phyloP scores from a whole-genome alignment of 1,140 invertebrate genomes.

The Drosophila seguyi region DNA sequence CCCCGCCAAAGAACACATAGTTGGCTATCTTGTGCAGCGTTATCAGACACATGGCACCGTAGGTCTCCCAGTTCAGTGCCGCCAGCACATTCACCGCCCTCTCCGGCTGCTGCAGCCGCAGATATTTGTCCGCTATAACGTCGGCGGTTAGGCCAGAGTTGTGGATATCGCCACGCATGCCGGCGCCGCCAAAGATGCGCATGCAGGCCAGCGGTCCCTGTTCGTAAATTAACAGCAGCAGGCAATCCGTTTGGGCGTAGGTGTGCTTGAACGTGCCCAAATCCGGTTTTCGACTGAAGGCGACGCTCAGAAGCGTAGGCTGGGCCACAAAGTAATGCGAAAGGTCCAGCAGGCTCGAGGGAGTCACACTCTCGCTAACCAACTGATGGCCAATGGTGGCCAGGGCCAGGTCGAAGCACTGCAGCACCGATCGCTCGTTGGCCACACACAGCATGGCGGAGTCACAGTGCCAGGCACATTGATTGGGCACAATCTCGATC shows the following conservation, averaged over 20 bases:
- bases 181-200: slow-evolving; percentile 75
- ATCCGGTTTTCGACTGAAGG: slow-evolving; percentile 87
- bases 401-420: slow-evolving; percentile 91
- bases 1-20: slow-evolving; percentile 86
- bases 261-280: slow-evolving; percentile 84
- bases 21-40: slow-evolving; percentile 90
- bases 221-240: slow-evolving; percentile 88
- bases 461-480: slow-evolving; percentile 90
- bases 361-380: slow-evolving; percentile 88
- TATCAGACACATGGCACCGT: slow-evolving; percentile 89
- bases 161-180: slow-evolving; percentile 80
- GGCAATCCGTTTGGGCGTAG: slow-evolving; percentile 85
- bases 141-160: slow-evolving; percentile 87
- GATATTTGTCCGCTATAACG: slow-evolving; percentile 89
- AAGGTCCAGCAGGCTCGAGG: slow-evolving; percentile 88
- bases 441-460: slow-evolving; percentile 89
- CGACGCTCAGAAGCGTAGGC: slow-evolving; percentile 86
- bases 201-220: slow-evolving; percentile 86
- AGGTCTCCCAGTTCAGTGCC: slow-evolving; percentile 90
- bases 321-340: slow-evolving; percentile 89
- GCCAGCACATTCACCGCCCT: slow-evolving; percentile 90
- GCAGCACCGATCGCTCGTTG: slow-evolving; percentile 91
- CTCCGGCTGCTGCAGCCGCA: slow-evolving; percentile 88
- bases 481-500: slow-evolving; percentile 89
- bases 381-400: slow-evolving; percentile 89